Evolutionary conservation across 2,113 vertebrate genomes (phyloP).

Genomic region (Pedionomus torquatus): DNA sequence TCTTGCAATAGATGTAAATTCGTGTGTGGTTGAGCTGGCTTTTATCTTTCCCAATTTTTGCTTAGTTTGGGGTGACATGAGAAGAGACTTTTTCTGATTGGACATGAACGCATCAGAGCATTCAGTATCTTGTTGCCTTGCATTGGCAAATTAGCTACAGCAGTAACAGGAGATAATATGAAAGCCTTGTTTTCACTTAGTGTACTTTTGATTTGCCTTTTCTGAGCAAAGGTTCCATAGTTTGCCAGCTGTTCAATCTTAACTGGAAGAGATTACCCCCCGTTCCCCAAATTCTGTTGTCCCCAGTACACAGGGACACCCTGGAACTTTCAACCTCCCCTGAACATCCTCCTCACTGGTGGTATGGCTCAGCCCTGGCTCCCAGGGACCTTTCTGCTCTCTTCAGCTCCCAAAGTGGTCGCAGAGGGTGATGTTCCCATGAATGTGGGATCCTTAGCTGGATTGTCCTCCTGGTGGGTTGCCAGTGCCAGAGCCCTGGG

Average conservation of each 20-base stretch:
- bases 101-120: background rate
- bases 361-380: accelerated
- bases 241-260: background rate
- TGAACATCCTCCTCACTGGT: background rate
- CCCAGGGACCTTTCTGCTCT: background rate
- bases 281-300: accelerated
- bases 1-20: background rate
- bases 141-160: background rate
- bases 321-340: background rate
- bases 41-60: background rate
- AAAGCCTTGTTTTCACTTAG: background rate
- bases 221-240: background rate
- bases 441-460: background rate
- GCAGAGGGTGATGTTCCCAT: accelerated
- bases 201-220: background rate
- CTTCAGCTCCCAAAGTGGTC: background rate
- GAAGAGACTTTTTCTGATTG: background rate
- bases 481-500: background rate
- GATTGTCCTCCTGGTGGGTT: background rate
- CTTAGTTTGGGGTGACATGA: background rate
- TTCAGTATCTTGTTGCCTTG: background rate
- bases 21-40: background rate
- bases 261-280: background rate
- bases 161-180: background rate
- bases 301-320: background rate